Evolutionary conservation across 2,113 vertebrate species (phyloP).

Genomic region (Xyrauchen texanus): DNA sequence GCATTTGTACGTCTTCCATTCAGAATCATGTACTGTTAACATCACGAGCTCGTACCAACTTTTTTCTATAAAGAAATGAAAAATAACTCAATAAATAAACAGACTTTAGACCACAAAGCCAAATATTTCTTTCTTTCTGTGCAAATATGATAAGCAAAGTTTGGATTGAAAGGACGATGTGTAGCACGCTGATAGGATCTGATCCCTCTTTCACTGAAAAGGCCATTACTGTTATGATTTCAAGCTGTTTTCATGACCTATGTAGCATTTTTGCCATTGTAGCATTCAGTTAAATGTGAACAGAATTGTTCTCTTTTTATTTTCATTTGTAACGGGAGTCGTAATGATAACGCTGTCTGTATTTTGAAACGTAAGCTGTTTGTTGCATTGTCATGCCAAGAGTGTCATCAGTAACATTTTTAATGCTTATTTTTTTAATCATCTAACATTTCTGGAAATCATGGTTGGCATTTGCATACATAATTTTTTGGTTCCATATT

Average conservation of each 20-base stretch:
- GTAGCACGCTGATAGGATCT: conserved; percentile 54
- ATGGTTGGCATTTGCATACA: conserved; percentile 48
- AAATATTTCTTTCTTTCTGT: conserved; percentile 57
- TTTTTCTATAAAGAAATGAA: conserved; percentile 39
- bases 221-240: conserved; percentile 60
- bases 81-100: background rate
- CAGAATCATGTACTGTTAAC: conserved; percentile 58
- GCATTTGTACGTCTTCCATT: conserved; percentile 72
- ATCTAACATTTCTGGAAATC: conserved; percentile 60
- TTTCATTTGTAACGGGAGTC: conserved; percentile 42
- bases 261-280: conserved; percentile 78
- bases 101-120: conserved; percentile 39
- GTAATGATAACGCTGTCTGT: conserved; percentile 51
- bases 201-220: conserved; percentile 52
- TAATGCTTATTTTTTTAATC: conserved; percentile 37
- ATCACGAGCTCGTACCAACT: conserved; percentile 58
- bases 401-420: conserved; percentile 52
- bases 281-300: conserved; percentile 67
- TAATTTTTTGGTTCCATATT: conserved; percentile 46
- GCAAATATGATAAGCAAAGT: conserved; percentile 49
- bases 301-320: conserved; percentile 50
- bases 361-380: conserved; percentile 55
- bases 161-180: conserved; percentile 39
- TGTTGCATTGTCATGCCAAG: conserved; percentile 54
- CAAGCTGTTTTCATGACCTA: conserved; percentile 63